Evolutionary conservation across 2,113 vertebrate genomes (phyloP).

Genomic region (Seriola aureovittata): DNA sequence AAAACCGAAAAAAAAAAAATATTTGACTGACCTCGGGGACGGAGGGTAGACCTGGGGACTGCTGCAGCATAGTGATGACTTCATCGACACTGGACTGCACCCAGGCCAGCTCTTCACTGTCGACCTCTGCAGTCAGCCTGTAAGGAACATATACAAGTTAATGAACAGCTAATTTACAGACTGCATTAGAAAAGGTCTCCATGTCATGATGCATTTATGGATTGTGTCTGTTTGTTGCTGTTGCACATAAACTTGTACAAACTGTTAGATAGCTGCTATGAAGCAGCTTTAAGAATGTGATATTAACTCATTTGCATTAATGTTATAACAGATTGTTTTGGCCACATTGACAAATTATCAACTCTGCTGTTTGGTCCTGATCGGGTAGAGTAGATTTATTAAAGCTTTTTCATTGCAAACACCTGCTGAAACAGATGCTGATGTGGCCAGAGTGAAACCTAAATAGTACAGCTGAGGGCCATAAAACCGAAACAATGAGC

Average conservation of each 20-base stretch:
- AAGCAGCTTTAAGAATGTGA: not conserved
- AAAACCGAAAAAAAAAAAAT: not conserved
- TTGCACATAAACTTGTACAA: not conserved
- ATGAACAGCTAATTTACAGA: not conserved
- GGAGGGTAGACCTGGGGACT: conserved; percentile 77
- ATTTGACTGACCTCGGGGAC: conserved; percentile 83
- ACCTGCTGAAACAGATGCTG: too few species aligned
- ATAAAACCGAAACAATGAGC: too few species aligned
- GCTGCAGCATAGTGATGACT: conserved; percentile 88
- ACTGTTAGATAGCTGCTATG: not conserved
- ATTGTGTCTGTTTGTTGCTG: too few species aligned
- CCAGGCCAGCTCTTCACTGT: conserved; percentile 87
- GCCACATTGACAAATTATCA: not conserved
- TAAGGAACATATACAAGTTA: conserved; percentile 13
- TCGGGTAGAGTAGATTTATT: too few species aligned
- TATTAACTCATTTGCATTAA: too few species aligned
- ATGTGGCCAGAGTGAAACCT: not conserved
- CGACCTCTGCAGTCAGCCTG: conserved; percentile 87
- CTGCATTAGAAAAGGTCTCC: not conserved
- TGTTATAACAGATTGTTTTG: too few species aligned
- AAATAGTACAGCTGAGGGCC: not conserved
- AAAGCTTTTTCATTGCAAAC: too few species aligned
- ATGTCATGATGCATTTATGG: too few species aligned
- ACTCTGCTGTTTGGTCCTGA: too few species aligned
- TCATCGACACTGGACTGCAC: conserved; percentile 89